Evolutionary conservation across 2,888 invertebrate genomes (phyloP), one percentile per base, ranked within the genome.

Genomic region (Ophion obscuratus): DNA sequence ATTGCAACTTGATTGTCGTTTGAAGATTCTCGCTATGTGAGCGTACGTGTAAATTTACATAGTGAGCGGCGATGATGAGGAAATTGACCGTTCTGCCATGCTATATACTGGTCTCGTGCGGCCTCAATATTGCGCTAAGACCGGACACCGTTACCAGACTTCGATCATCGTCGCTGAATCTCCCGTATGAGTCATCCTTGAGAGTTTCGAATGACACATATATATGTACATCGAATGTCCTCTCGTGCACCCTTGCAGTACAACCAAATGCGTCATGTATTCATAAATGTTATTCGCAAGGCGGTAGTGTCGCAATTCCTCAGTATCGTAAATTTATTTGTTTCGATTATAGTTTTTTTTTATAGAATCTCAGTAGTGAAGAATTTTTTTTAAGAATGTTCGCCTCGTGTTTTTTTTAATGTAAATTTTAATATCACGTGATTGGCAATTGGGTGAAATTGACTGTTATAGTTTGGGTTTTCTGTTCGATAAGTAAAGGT

Each of bases 41-140:
- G 40, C 57, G 31, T 71, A 36, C 24, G 10, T 14, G 40, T 40
- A 71, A 24, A 59, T 59, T 20, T 62, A 31, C 31, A 61, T 36
- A 67, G 40, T 31, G 57, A 24, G 64, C 27, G n/a, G 59, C 24
- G 27, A 71, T 24, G 61, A 85, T 59, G 71, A 78, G 59, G 62
- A 47, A 79, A 68, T 84, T 77, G 73, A 81, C 74, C 57, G 64
- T 44, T 66, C 44, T 59, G 59, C 44, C 17, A 20, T 6, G 40
- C 53, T n/a, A 81, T 74, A 27, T 40, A 59, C 61, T 75, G 24
- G 82, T 59, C 71, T 59, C 68, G 36, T 59, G 14, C 31, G 78
- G 81, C 64, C 74, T 78, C 67, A 70, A 17, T 68, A 68, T 77
- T 84, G 81, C 77, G 78, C 66, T 47, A 82, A 78, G 85, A 82